Evolutionary conservation across 2,797 vertebrate species (phyloP).

Genomic region (Gallinago solitaria): DNA sequence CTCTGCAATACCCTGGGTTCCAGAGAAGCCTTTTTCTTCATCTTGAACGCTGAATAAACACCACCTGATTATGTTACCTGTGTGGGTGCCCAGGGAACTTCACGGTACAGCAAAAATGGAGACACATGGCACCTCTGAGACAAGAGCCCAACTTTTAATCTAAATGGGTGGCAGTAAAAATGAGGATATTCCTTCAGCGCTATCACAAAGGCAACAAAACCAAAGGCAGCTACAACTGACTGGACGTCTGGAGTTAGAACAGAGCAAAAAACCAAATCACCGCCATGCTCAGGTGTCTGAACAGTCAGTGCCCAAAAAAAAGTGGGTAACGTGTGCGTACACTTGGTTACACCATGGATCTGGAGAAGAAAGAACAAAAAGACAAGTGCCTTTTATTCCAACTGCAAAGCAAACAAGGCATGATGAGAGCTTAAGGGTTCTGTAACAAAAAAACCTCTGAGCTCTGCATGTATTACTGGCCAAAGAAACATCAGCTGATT

Average conservation of each 20-base stretch:
- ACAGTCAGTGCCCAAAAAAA: not conserved
- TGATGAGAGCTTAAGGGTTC: not conserved
- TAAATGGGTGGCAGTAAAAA: not conserved
- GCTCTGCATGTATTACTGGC: not conserved
- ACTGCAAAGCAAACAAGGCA: not conserved
- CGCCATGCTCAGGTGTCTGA: not conserved
- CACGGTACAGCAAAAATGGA: not conserved
- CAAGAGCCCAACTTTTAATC: not conserved
- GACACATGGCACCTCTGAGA: not conserved
- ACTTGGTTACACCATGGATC: not conserved
- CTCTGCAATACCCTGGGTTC: not conserved
- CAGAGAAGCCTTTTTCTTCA: not conserved
- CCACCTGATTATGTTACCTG: not conserved
- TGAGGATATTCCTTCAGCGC: not conserved
- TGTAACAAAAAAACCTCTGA: not conserved
- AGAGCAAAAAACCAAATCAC: not conserved
- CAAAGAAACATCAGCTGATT: not conserved
- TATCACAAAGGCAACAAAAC: not conserved
- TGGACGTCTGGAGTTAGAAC: not conserved
- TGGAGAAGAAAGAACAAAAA: not conserved
- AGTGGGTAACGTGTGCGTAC: fast-evolving
- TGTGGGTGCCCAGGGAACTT: not conserved
- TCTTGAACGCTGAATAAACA: not conserved
- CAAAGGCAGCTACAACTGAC: not conserved
- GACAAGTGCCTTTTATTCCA: not conserved